Evolutionary conservation across 92 coral and sea anemone genomes (phyloP).

Genomic region (Umimayanthus chanpuru): DNA sequence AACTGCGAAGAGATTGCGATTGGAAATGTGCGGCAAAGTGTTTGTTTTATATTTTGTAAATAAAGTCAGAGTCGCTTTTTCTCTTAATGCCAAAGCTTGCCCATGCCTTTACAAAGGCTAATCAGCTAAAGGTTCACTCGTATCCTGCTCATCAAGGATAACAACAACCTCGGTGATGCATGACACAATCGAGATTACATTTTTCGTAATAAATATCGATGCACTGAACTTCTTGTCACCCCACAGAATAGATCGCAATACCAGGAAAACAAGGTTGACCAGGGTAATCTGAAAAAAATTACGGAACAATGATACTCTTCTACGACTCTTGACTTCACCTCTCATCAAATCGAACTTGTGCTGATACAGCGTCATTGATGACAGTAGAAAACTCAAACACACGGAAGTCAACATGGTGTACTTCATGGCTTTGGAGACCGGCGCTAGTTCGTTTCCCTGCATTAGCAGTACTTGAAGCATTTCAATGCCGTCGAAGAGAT

Average conservation of each 20-base stretch:
- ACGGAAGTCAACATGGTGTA: conserved; percentile 41
- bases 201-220: conserved; percentile 50
- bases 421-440: conserved; percentile 16
- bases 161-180: conserved; percentile 33
- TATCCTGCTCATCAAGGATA: neutral
- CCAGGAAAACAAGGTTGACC: conserved; percentile 45
- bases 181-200: conserved; percentile 39
- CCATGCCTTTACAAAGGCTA: neutral
- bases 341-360: conserved; percentile 18
- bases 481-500: conserved; percentile 68
- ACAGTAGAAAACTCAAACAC: conserved; percentile 50
- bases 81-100: too few relatives aligned
- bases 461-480: conserved; percentile 54
- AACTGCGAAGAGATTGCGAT: too few relatives aligned
- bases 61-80: too few relatives aligned
- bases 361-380: conserved; percentile 58
- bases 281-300: conserved; percentile 27
- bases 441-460: conserved; percentile 28
- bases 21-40: too few relatives aligned
- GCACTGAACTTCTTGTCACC: conserved; percentile 20
- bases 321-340: conserved; percentile 13
- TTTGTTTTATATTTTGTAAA: too few relatives aligned
- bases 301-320: neutral
- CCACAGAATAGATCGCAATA: conserved; percentile 50
- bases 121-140: neutral